Base-by-base conservation (phyloP, 2,797 vertebrate genomes). In the Neoniphon sammara region DNA sequence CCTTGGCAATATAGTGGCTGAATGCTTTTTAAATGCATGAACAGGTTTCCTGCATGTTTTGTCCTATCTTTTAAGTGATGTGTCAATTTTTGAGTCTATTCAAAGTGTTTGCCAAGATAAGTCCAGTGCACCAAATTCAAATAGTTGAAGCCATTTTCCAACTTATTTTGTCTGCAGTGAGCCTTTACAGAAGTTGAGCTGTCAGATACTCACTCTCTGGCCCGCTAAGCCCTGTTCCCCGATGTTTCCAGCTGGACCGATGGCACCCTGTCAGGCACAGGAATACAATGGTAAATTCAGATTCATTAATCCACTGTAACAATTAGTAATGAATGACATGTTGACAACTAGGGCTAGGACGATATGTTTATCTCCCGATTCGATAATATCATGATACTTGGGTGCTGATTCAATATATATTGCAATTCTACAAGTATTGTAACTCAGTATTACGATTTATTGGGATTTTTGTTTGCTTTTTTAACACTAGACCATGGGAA, bases 191-290 rank as follows among this genome's bases (percentile, higher is more conserved):
- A 36, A 27, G 20, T 42, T 27, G 66, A 44, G 53, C 69, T 12
- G 11, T 15, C 21, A 17, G 8, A 57, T 61, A 89, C 92, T 81
- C 80, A 94, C 94, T 81, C 94, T 91, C 64, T 86, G 83, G 68
- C 94, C 94, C 57, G 81, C 89, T 68, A 94, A 58, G 67, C 93
- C 94, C 69, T 83, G 88, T 86, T 94, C 94, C 11, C 94, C 94
- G 0, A 67, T 39, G 82, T 69, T 86, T 17, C 94, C 94, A 20
- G 66, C 10, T 8, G 70, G 66, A 77, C 94, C 94, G 7, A 62
- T 3, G 27, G 49, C 75, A 20, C 94, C 94, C 94, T 95, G 86
- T 53, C 21, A 90, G 64, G 56, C 27, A 73, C 23, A 55, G 2
- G 61, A 72, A 75, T 49, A 42, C 27, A 1, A 63, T 4, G 9